Base-by-base conservation (phyloP, 2,888 invertebrate genomes). In the Heteromurus nitidus region DNA sequence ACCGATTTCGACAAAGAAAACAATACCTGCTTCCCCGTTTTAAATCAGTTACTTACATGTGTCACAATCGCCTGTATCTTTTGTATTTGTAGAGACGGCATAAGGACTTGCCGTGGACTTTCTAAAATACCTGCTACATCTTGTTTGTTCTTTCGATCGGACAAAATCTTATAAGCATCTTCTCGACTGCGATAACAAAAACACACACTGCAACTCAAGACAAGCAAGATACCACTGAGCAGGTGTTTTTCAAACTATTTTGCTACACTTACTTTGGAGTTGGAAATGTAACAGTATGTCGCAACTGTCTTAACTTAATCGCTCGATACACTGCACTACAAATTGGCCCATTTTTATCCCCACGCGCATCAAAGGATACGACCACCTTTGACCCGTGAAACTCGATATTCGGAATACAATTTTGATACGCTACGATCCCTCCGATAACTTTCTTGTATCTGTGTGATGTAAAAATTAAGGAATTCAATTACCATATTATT, bases 241-340 rank as follows among this genome's bases (percentile, higher is more conserved):
- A 47, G 13, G 13, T 47, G 11, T 47, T 11, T 47, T n/a, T 3
- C 47, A 13, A 47, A 11, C 3, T 47, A 47, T 20, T 18, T 18
- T 36, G 9, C 22, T 36, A 16, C 26, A 18, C 26, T 28, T 60
- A 80, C 92, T 91, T 90, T 70, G 93, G 88, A 55, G 93, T 85
- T 0, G 90, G 90, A 72, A 94, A 89, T 13, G 88, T 88, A 31
- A 93, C 90, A 0, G 90, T 90, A 77, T 91, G 89, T 58, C 90
- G 90, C 0, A 93, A 88, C 62, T 92, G 92, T 30, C 94, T 90
- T 88, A 93, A 91, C 89, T 94, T 93, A 0, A 96, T 88, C 0
- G 94, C 93, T 87, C 93, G 93, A 89, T 94, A 95, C 0, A 96
- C 93, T 0, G 82, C 85, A 18, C 55, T 44, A 44, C 84, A 83